Percentiles rank a stretch among this genome's conserved stretches.
These are phyloP conservation scores for Liasis olivaceus DNA, from an alignment of 2,797 vertebrate species.

Conservation along the genomic window DNA sequence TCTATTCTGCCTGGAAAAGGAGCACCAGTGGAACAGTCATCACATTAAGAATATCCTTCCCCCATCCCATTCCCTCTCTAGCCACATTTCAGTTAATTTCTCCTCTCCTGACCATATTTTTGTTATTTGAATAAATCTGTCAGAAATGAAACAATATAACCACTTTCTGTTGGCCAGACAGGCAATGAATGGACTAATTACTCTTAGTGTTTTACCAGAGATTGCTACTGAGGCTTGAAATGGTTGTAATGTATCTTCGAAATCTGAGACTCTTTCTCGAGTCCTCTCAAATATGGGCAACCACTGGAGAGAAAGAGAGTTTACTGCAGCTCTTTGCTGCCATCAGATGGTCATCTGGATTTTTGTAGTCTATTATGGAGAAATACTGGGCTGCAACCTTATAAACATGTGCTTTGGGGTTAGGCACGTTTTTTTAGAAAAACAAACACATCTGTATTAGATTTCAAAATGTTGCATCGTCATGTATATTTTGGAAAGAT, in stretches of 20 bases:
- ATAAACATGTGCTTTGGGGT: background rate
- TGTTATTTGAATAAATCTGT: conserved; percentile 9
- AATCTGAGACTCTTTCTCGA: background rate
- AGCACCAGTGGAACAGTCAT: conserved; percentile 32
- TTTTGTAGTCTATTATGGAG: background rate
- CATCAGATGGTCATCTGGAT: background rate
- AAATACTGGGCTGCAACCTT: background rate
- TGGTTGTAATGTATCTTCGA: background rate
- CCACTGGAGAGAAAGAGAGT: background rate
- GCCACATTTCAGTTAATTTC: background rate
- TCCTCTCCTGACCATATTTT: conserved; percentile 3
- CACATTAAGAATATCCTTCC: conserved; percentile 15
- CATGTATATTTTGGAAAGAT: background rate
- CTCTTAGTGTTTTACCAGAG: background rate
- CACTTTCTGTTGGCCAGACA: background rate
- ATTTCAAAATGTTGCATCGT: background rate
- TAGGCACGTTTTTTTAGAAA: background rate
- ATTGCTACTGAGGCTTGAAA: background rate
- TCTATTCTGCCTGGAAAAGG: conserved; percentile 42
- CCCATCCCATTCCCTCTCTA: background rate
- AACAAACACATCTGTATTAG: background rate
- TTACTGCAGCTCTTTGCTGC: background rate
- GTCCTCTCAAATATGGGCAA: background rate
- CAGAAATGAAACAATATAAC: background rate
- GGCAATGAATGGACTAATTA: background rate